Evolutionary conservation across 2,888 invertebrate genomes (phyloP).

Genomic region (Dryobotodes eremita): DNA sequence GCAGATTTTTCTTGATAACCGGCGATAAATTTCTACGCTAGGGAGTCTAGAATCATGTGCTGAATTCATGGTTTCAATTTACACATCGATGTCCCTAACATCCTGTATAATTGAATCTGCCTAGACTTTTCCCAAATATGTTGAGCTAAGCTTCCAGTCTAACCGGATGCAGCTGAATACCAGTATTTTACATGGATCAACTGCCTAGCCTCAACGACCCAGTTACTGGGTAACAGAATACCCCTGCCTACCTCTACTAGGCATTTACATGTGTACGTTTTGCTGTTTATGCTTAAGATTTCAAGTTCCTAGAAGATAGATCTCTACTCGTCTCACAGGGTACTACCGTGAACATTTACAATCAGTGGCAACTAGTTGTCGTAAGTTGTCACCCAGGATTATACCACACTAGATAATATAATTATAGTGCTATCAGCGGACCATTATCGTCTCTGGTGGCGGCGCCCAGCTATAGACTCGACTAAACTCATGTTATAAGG

Average conservation of each 20-base stretch:
- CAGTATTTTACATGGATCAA: not conserved
- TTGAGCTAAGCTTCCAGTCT: not conserved
- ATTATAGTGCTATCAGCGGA: slow-evolving; percentile 21
- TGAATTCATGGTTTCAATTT: too few species aligned
- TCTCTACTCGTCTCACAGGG: not conserved
- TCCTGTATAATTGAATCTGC: too few species aligned
- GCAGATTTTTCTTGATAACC: too few species aligned
- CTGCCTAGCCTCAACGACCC: not conserved
- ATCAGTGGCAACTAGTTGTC: slow-evolving; percentile 24
- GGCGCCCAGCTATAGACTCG: slow-evolving; percentile 39
- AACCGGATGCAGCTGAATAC: not conserved
- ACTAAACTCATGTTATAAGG: not conserved
- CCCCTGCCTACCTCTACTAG: not conserved
- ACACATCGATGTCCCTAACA: too few species aligned
- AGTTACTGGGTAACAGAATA: not conserved
- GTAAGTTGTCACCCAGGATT: not conserved
- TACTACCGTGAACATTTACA: not conserved
- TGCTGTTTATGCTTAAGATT: too few species aligned
- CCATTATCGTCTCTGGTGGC: slow-evolving; percentile 14
- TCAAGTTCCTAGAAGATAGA: not conserved
- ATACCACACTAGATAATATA: not conserved
- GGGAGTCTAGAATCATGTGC: too few species aligned
- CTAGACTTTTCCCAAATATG: not conserved
- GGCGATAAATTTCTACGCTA: too few species aligned
- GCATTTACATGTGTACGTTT: too few species aligned